phyloP scores from a whole-genome alignment of 2,113 vertebrate genomes.

The Equus quagga region DNA sequence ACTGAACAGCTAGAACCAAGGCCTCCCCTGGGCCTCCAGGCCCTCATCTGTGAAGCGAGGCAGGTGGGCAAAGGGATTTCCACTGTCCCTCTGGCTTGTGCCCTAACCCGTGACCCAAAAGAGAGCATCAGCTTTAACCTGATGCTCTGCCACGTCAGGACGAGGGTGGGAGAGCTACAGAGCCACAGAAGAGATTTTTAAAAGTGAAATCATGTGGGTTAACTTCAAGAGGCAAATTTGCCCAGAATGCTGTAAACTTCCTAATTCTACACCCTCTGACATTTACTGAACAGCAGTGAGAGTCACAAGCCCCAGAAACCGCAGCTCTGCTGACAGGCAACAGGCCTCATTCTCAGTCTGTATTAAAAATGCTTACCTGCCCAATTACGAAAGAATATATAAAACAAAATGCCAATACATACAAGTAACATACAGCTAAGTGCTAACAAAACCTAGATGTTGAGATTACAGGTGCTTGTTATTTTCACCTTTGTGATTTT shows the following conservation, averaged over 20 bases:
- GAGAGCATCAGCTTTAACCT: background rate
- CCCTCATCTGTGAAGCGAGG: background rate
- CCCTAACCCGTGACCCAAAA: background rate
- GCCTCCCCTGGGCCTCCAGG: background rate
- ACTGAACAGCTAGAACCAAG: background rate
- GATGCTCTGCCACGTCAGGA: background rate
- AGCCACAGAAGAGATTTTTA: background rate
- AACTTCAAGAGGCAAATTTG: slow-evolving; percentile 3
- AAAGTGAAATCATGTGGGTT: background rate
- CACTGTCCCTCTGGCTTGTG: background rate
- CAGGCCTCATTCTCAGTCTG: background rate
- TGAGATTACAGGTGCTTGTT: background rate
- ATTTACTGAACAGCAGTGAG: background rate
- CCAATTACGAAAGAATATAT: background rate
- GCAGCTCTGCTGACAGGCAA: background rate
- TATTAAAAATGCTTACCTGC: background rate
- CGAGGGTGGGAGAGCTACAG: background rate
- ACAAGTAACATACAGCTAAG: background rate
- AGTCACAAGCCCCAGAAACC: background rate
- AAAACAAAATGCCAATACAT: background rate
- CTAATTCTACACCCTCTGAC: background rate
- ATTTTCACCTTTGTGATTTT: background rate
- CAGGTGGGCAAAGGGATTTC: background rate
- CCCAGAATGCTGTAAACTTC: background rate
- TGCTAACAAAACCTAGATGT: background rate